phyloP scores from a whole-genome alignment of 1,140 invertebrate genomes.

The Leptinotarsa lineolata region DNA sequence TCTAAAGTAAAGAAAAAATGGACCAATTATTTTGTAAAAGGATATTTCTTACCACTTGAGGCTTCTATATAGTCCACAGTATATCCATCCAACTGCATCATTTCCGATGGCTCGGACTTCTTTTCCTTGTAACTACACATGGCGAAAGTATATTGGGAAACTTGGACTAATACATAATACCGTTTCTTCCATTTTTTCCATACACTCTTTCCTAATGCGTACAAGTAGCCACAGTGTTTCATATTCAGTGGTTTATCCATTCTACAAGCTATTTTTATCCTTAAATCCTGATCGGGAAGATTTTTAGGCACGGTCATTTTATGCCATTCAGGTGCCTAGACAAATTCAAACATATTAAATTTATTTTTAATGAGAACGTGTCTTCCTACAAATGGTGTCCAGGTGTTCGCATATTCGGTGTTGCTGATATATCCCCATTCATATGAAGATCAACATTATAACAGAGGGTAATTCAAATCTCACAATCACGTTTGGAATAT shows the following conservation, averaged over 20 bases:
- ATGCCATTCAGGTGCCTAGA: conserved; percentile 93
- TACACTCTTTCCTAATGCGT: conserved; percentile 93
- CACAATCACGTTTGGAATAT: no score
- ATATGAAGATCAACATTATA: no score
- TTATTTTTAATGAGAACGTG: neutral
- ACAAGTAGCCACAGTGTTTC: conserved; percentile 94
- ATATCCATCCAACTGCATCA: conserved; percentile 99
- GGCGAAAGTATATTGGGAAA: conserved; percentile 99
- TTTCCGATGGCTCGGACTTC: conserved; percentile 98
- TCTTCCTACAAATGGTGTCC: conserved; percentile 11
- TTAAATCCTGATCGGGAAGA: conserved; percentile 90
- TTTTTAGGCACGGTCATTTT: conserved; percentile 96
- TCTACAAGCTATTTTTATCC: conserved; percentile 95
- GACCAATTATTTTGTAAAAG: no score
- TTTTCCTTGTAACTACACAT: conserved; percentile 99
- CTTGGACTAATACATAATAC: conserved; percentile 98
- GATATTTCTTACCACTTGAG: conserved; percentile 69
- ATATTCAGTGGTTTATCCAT: conserved; percentile 99
- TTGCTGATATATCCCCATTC: no score
- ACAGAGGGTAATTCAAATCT: no score
- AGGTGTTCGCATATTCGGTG: neutral
- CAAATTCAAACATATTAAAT: conserved; percentile 29
- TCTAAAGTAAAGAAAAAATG: no score
- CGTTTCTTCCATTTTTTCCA: conserved; percentile 99
- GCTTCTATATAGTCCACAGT: conserved; percentile 99